Conservation (phyloP, 2,888 invertebrate genomes). For the Rambutsinella grinnellia region DNA sequence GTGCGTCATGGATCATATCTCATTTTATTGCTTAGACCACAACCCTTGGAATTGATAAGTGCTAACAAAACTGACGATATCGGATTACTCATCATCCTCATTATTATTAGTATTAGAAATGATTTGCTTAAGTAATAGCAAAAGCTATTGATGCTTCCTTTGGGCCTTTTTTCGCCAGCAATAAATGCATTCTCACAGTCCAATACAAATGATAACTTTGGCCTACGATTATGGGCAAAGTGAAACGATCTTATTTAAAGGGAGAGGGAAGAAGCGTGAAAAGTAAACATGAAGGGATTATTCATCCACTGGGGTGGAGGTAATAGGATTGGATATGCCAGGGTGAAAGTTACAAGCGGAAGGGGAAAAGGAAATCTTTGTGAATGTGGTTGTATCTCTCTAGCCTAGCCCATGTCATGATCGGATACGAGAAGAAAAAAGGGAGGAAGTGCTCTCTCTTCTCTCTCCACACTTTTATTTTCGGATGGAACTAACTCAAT, state of each 20-base stretch:
- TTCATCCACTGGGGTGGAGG: slow-evolving; percentile 55
- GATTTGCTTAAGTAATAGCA: not conserved
- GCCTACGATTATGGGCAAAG: not conserved
- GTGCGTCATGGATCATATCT: too few relatives aligned
- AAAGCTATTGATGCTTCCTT: slow-evolving; percentile 15
- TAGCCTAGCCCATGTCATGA: not conserved
- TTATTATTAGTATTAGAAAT: slow-evolving; percentile 35
- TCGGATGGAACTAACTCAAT: slow-evolving; percentile 13
- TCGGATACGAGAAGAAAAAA: not conserved
- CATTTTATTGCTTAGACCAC: too few relatives aligned
- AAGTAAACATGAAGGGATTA: slow-evolving; percentile 57
- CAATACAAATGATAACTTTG: too few relatives aligned
- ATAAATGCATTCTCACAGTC: too few relatives aligned
- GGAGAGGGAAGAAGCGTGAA: slow-evolving; percentile 49
- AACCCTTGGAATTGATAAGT: too few relatives aligned
- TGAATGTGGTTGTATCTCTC: not conserved
- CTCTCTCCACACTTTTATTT: slow-evolving; percentile 3
- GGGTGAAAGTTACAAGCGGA: slow-evolving; percentile 53
- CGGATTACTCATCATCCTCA: slow-evolving; percentile 16
- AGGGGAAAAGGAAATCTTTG: slow-evolving; percentile 18
- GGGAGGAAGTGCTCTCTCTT: not conserved
- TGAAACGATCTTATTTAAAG: slow-evolving; percentile 25
- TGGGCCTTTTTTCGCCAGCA: too few relatives aligned
- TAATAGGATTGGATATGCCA: slow-evolving; percentile 57
- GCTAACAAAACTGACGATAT: too few relatives aligned